phyloP scores from a whole-genome alignment of 1,140 invertebrate species.

The Pseudomyrmex flavicornis region DNA sequence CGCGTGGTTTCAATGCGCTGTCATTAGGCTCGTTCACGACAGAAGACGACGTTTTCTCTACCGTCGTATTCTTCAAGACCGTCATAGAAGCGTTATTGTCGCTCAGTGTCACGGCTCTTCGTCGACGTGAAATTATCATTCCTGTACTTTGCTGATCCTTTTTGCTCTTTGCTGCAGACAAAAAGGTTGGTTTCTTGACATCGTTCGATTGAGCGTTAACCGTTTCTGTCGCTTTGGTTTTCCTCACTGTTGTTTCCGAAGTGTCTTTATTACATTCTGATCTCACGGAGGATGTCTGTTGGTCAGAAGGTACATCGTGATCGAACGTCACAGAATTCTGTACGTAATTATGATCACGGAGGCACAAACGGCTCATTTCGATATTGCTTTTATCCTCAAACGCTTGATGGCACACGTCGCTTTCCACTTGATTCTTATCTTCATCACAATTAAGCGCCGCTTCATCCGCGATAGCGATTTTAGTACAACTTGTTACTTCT shows the following conservation, averaged over 20 bases:
- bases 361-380: not conserved
- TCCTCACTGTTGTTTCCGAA: not conserved
- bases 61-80: conserved; percentile 58
- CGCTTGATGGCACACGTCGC: not conserved
- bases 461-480: not conserved
- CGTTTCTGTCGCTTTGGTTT: conserved; percentile 3
- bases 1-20: conserved; percentile 30
- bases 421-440: not conserved
- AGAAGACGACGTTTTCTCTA: not conserved
- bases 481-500: not conserved
- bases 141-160: conserved; percentile 42
- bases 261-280: not conserved
- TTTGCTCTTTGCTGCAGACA: conserved; percentile 3
- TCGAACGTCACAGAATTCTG: not conserved
- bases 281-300: not conserved
- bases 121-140: conserved; percentile 65
- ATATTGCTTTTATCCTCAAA: not conserved
- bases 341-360: conserved; percentile 60
- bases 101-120: conserved; percentile 67
- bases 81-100: conserved; percentile 72
- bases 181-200: not conserved
- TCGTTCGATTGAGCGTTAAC: conserved; percentile 9
- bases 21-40: not conserved
- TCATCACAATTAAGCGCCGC: conserved; percentile 10
- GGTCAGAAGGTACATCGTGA: not conserved